Conservation (phyloP, 2,797 vertebrate species). For the Catharus ustulatus region DNA sequence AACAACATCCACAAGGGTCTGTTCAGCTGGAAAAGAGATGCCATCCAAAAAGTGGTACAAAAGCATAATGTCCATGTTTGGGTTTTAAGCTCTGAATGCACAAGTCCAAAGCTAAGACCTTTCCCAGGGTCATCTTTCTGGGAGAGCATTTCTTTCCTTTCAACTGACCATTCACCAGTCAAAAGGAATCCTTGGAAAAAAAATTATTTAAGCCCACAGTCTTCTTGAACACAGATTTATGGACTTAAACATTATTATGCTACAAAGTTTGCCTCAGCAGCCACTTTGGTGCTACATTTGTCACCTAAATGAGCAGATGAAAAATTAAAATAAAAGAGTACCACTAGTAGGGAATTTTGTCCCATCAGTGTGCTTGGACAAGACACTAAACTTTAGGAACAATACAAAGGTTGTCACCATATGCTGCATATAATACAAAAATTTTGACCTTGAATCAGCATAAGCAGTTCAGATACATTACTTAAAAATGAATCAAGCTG, state of each 20-base stretch:
- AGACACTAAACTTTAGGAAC: not conserved
- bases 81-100: not conserved
- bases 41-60: not conserved
- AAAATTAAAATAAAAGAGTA: not conserved
- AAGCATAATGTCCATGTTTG: not conserved
- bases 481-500: not conserved
- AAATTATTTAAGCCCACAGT: not conserved
- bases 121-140: not conserved
- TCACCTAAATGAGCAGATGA: not conserved
- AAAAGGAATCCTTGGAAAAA: not conserved
- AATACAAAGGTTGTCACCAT: not conserved
- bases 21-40: not conserved
- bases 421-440: not conserved
- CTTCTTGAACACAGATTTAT: not conserved
- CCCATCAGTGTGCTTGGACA: not conserved
- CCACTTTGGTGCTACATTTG: not conserved
- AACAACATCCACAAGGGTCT: not conserved
- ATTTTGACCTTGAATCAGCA: not conserved
- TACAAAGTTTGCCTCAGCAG: not conserved
- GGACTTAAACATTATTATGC: not conserved
- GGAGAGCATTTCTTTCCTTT: not conserved
- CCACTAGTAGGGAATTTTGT: not conserved
- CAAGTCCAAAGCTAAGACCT: not conserved
- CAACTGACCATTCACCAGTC: not conserved
- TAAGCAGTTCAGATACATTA: not conserved